Percentiles rank a stretch among this genome's conserved stretches.
phyloP scores from a whole-genome alignment of 1,140 invertebrate species.

The Myzus persicae region DNA sequence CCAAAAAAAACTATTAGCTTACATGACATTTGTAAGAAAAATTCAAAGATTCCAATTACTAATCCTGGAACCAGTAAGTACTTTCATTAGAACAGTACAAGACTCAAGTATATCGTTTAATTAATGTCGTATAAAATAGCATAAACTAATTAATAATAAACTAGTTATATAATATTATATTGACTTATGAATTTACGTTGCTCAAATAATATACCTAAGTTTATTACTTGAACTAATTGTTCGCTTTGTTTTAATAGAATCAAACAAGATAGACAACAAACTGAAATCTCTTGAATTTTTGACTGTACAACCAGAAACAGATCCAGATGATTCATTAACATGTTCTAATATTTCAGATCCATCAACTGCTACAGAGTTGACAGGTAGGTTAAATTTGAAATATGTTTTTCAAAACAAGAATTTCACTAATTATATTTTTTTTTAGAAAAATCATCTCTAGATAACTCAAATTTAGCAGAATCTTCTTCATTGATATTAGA shows the following conservation, averaged over 20 bases:
- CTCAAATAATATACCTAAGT: not conserved
- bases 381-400: not conserved
- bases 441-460: not conserved
- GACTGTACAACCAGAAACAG: not conserved
- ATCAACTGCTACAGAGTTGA: not conserved
- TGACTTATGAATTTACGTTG: not conserved
- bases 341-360: not conserved
- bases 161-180: too few relatives aligned
- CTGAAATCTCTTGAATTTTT: not conserved
- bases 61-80: not conserved
- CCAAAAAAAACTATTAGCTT: not conserved
- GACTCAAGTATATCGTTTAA: not conserved
- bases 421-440: not conserved
- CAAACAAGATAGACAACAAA: not conserved
- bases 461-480: not conserved
- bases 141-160: not conserved
- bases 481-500: constrained; percentile 1
- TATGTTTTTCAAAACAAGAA: not conserved
- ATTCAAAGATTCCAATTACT: not conserved
- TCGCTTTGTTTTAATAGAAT: not conserved
- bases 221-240: not conserved
- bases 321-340: not conserved
- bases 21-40: not conserved
- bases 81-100: not conserved
- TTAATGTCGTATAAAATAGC: not conserved